phyloP scores from a whole-genome alignment of 1,140 invertebrate species.

The Drosophila bipectinata region DNA sequence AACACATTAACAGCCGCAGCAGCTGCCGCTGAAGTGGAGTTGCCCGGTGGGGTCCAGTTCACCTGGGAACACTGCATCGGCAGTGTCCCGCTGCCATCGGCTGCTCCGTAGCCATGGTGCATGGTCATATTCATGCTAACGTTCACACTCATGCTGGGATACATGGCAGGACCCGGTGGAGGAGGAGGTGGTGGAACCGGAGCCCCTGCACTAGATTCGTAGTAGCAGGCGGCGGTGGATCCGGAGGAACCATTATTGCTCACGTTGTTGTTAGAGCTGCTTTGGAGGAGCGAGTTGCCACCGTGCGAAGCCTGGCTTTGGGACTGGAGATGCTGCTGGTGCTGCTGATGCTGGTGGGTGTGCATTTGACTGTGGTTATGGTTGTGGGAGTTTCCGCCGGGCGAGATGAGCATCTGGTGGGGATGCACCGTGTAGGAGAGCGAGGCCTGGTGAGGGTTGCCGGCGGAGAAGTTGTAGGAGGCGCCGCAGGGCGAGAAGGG shows the following conservation, averaged over 20 bases:
- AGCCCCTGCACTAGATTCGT: slow-evolving; percentile 47
- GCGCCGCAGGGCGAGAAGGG: slow-evolving; percentile 89
- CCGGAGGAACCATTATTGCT: slow-evolving; percentile 28
- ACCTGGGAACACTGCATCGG: slow-evolving; percentile 87
- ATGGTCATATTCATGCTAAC: slow-evolving; percentile 99
- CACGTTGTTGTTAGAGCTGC: slow-evolving; percentile 35
- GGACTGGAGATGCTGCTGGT: slow-evolving; percentile 62
- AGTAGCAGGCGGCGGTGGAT: slow-evolving; percentile 60
- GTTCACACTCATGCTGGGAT: slow-evolving; percentile 97
- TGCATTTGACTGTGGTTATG: slow-evolving; percentile 44
- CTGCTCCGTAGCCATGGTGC: slow-evolving; percentile 91
- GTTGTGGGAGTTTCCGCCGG: slow-evolving; percentile 57
- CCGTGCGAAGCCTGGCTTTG: slow-evolving; percentile 69
- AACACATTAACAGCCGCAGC: slow-evolving; percentile 85
- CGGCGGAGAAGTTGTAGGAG: slow-evolving; percentile 86
- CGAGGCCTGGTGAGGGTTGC: slow-evolving; percentile 85
- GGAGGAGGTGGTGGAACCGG: slow-evolving; percentile 8
- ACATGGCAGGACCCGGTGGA: slow-evolving; percentile 85
- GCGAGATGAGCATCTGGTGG: slow-evolving; percentile 84
- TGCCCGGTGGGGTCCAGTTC: slow-evolving; percentile 87
- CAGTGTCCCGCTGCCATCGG: slow-evolving; percentile 84
- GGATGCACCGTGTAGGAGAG: slow-evolving; percentile 85
- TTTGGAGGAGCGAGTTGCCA: slow-evolving; percentile 63
- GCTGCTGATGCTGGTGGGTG: slow-evolving; percentile 55
- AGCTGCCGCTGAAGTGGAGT: slow-evolving; percentile 83